Evolutionary conservation across 2,113 vertebrate genomes (phyloP).

Genomic region (Ophthalmotilapia sp.): DNA sequence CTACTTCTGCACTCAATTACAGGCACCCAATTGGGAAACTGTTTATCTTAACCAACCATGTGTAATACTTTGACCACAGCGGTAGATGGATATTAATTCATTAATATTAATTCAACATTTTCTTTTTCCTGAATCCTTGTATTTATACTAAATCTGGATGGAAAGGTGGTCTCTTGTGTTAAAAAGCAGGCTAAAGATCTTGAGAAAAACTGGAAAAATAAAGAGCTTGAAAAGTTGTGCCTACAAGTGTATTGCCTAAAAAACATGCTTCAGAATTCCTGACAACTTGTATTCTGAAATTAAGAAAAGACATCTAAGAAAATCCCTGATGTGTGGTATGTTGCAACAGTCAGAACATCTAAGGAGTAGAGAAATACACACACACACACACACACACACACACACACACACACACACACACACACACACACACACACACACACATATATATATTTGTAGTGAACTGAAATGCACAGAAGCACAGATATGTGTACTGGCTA

Average conservation of each 20-base stretch:
- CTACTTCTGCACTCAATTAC: neutral
- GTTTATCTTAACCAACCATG: neutral
- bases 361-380: neutral
- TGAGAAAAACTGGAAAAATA: neutral
- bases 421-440: neutral
- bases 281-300: neutral
- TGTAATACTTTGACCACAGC: neutral
- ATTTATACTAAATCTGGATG: neutral
- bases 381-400: neutral
- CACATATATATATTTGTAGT: neutral
- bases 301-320: neutral
- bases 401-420: neutral
- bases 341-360: neutral
- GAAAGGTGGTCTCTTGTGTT: neutral
- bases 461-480: neutral
- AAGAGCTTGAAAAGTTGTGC: neutral
- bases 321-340: neutral
- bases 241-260: neutral
- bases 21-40: neutral
- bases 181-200: neutral
- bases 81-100: neutral
- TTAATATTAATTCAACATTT: neutral
- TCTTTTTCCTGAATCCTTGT: neutral
- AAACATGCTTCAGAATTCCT: neutral
- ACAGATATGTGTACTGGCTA: neutral